Evolutionary conservation across 2,888 invertebrate species (phyloP), one percentile per base, ranked within the genome.

Genomic region (Melieria crassipennis): DNA sequence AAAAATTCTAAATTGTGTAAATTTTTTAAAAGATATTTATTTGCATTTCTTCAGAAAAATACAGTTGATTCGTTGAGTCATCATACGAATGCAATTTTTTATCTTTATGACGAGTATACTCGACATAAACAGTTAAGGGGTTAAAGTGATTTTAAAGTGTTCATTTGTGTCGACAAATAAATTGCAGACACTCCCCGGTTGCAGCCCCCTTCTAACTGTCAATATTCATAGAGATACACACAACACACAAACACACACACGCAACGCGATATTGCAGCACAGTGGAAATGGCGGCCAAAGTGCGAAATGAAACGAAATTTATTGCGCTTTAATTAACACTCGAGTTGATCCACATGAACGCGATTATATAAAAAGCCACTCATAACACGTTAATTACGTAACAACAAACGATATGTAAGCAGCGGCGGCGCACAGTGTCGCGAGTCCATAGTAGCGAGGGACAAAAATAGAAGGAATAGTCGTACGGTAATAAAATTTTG

Each of bases 271-370:
- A 60, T 60, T 42, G 43, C 42, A 60, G 43, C 43, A 4, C 9
- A 60, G n/a, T 43, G n/a, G 43, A 30, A 30, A 13, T 30, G 30
- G 7, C 30, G 13, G 56, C 13, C 30, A 4, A 56, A 56, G 30
- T 56, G 56, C 13, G 30, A 65, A n/a, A 56, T 55, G 56, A 65
- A 65, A 47, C 43, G 58, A 58, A 66, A 66, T 66, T 69, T 61
- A 69, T 69, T 62, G 30, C 62, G 62, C 46, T 69, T 69, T 69
- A 69, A 69, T 69, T 69, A 69, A 69, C 68, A 69, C 55, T 69
- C 62, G 61, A 68, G 61, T 68, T 68, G 68, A 68, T 61, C 61
- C 68, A 61, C 57, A 42, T 46, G 65, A 47, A 61, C 52, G 52
- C 46, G 13, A 47, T 52, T 16, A 66, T 46, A 66, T n/a, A 64